A percentile compares a stretch with the other conserved stretches of the same genome.
phyloP scores from a whole-genome alignment of 2,113 vertebrate species.

The pig (Sus scrofa) region DNA sequence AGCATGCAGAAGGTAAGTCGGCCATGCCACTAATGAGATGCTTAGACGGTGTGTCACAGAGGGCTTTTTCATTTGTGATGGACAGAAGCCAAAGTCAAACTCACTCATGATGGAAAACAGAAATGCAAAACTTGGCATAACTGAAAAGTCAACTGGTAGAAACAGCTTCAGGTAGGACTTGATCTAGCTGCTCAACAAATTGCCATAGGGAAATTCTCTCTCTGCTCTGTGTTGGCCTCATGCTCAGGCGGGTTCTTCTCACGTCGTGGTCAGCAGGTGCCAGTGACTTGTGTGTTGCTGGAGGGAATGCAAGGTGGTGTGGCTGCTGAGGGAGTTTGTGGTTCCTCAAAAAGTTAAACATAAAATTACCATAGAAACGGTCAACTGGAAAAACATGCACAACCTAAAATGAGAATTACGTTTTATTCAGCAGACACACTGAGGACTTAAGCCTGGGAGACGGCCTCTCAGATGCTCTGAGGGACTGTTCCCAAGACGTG shows the following conservation, averaged over 20 bases:
- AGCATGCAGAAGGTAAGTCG: slow-evolving; percentile 91
- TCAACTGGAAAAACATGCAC: background rate
- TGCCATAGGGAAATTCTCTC: background rate
- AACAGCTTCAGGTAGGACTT: background rate
- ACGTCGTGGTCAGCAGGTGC: background rate
- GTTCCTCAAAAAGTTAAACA: background rate
- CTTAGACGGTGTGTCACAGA: background rate
- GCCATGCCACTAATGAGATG: background rate
- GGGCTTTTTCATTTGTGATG: background rate
- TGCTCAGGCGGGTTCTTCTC: background rate
- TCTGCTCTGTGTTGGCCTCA: background rate
- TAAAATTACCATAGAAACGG: background rate
- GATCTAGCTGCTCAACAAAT: background rate
- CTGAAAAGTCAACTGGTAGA: background rate
- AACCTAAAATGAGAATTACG: background rate
- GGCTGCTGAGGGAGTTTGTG: background rate
- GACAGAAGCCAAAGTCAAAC: slow-evolving; percentile 10
- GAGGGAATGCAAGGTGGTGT: background rate
- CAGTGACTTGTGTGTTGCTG: accelerated
- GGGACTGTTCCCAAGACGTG: background rate
- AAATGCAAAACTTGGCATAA: background rate
- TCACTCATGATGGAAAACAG: background rate
- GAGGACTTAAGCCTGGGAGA: background rate
- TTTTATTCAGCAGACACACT: background rate
- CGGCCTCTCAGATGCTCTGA: background rate